Conservation (phyloP, 2,113 vertebrate genomes). For the Nothoprocta perdicaria region DNA sequence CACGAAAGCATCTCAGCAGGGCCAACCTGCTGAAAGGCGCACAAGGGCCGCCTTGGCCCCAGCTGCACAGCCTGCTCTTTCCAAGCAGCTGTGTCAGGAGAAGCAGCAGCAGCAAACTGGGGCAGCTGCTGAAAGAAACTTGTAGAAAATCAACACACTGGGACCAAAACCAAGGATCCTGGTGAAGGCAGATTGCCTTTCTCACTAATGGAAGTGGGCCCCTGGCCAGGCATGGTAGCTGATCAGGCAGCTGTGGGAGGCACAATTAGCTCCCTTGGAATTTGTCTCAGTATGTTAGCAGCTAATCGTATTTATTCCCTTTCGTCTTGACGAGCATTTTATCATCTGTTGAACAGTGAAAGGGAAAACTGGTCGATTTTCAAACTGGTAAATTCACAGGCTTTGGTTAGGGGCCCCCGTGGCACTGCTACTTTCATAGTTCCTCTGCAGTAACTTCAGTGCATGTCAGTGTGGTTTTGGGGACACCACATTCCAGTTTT, state of each 20-base stretch:
- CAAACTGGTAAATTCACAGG: not conserved
- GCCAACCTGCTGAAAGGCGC: not conserved
- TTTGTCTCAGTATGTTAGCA: not conserved
- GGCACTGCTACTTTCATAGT: not conserved
- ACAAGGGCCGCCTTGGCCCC: too few relatives aligned
- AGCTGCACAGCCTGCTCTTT: not conserved
- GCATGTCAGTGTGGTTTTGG: too few relatives aligned
- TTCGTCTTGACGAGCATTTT: not conserved
- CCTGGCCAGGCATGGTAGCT: not conserved
- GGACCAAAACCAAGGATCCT: not conserved
- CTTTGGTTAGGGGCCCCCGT: not conserved
- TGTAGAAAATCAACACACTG: accelerated
- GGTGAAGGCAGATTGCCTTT: not conserved
- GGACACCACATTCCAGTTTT: not conserved
- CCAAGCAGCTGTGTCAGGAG: not conserved
- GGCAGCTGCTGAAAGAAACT: not conserved
- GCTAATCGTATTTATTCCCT: not conserved
- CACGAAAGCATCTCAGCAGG: not conserved
- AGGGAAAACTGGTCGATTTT: not conserved
- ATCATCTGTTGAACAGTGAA: not conserved
- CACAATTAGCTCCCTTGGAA: not conserved
- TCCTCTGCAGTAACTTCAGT: not conserved
- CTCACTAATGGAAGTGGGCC: not conserved
- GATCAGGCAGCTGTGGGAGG: not conserved
- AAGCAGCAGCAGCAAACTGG: not conserved